Conservation (phyloP, 2,797 vertebrate genomes). For the Antrozous pallidus region DNA sequence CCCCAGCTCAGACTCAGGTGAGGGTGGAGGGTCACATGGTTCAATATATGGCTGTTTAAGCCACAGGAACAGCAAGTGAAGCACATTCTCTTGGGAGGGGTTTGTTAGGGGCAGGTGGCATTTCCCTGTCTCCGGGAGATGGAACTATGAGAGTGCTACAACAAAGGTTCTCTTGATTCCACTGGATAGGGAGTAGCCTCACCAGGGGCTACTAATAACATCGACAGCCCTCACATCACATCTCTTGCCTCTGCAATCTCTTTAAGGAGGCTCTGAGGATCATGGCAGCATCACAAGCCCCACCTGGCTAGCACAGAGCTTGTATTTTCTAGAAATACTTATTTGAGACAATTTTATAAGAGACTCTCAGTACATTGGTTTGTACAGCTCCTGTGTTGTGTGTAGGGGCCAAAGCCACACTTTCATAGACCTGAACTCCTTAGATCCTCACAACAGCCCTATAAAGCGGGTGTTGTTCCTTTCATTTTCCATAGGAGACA, state of each 20-base stretch:
- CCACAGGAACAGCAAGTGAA: background rate
- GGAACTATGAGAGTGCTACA: background rate
- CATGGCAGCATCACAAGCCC: background rate
- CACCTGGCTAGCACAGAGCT: background rate
- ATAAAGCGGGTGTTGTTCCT: background rate
- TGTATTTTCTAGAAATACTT: background rate
- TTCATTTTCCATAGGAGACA: background rate
- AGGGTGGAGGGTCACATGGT: background rate
- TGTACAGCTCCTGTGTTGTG: background rate
- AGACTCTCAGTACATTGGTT: background rate
- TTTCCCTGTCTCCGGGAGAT: background rate
- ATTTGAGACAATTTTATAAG: background rate
- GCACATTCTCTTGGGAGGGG: background rate
- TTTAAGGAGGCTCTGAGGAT: background rate
- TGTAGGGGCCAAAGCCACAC: background rate
- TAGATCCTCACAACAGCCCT: background rate
- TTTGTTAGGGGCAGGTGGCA: background rate
- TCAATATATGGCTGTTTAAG: background rate
- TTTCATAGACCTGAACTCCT: background rate
- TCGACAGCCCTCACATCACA: fast-evolving
- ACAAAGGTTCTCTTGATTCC: background rate
- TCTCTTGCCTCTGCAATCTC: background rate
- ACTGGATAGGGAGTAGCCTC: background rate
- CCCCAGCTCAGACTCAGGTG: background rate
- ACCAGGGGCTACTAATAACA: fast-evolving